Base-by-base conservation (phyloP, 2,797 vertebrate genomes). In the Allobates femoralis region DNA sequence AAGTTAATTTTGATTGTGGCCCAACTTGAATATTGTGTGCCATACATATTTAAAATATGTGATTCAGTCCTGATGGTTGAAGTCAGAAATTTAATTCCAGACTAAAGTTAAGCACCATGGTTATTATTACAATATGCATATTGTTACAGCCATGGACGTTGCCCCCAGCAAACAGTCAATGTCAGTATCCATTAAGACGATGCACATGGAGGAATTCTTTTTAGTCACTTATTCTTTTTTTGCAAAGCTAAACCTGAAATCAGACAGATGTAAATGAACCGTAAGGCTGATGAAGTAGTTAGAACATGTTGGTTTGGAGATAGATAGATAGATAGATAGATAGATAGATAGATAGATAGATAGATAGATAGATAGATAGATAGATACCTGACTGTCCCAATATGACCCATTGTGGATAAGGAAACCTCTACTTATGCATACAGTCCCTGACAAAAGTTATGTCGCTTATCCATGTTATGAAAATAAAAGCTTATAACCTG, bases 1-100 rank as follows among this genome's bases (percentile, higher is more conserved):
- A 55, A 0, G 1, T 53, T 86, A 76, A 84, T 62, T 66, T 19
- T 50, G 79, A 86, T 86, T 58, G 78, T 80, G 84, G 50, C 78
- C 84, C 77, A 62, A 73, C 84, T 80, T 51, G 26, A 60, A 86
- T 86, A 74, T 79, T 79, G 18, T 41, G 51, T n/a, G 73, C 19
- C 73, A 67, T 78, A 84, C 83, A 84, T 84, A 77, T 84, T 79
- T 79, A 79, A 79, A 85, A 79, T 30, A 85, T 71, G 21, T 46
- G 19, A 64, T 73, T 79, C 64, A 60, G 19, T 76, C 67, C 26
- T 34, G 26, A 62, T 64, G 69, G 71, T 76, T 64, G 26, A 69
- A 84, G 56, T 78, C n/a, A 79, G 62, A 83, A 79, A 71, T 58
- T 3, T 46, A 71, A 79, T 85, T 58, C 60, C 18, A 41, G 51